Percentiles rank a stretch among this genome's conserved stretches.
Evolutionary conservation across 1,140 invertebrate genomes (phyloP).

Genomic region (Hirudo medicinalis): DNA sequence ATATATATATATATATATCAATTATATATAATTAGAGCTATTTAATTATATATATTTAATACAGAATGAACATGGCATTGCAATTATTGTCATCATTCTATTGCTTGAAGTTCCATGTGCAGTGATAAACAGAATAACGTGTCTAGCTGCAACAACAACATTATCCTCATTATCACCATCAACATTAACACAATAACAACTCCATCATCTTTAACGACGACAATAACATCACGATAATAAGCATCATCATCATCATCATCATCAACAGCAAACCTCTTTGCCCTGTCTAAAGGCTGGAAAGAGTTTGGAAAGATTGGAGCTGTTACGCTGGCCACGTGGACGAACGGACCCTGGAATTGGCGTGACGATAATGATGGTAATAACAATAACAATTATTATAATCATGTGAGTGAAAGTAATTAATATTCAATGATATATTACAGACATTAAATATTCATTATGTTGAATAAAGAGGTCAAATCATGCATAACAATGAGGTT

Average conservation of each 20-base stretch:
- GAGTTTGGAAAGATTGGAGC: constrained; percentile 81
- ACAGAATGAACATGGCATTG: too few relatives aligned
- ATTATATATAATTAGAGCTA: too few relatives aligned
- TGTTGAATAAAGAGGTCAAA: background rate
- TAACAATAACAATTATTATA: background rate
- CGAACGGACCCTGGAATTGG: constrained; percentile 52
- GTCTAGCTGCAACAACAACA: too few relatives aligned
- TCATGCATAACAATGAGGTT: background rate
- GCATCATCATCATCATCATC: background rate
- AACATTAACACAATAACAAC: background rate
- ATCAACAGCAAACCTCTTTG: constrained; percentile 36
- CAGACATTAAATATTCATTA: background rate
- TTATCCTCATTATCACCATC: background rate
- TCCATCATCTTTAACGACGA: background rate
- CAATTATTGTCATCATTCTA: too few relatives aligned
- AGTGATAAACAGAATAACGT: too few relatives aligned
- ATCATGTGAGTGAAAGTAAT: background rate
- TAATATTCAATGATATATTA: background rate
- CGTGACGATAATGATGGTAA: constrained; percentile 7
- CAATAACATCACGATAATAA: background rate
- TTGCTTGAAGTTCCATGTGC: too few relatives aligned
- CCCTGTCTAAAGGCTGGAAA: constrained; percentile 66
- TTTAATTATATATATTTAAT: too few relatives aligned
- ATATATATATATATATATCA: too few relatives aligned
- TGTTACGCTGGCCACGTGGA: constrained; percentile 89